Base-by-base conservation (phyloP, 2,113 vertebrate genomes). In the Alces alces region DNA sequence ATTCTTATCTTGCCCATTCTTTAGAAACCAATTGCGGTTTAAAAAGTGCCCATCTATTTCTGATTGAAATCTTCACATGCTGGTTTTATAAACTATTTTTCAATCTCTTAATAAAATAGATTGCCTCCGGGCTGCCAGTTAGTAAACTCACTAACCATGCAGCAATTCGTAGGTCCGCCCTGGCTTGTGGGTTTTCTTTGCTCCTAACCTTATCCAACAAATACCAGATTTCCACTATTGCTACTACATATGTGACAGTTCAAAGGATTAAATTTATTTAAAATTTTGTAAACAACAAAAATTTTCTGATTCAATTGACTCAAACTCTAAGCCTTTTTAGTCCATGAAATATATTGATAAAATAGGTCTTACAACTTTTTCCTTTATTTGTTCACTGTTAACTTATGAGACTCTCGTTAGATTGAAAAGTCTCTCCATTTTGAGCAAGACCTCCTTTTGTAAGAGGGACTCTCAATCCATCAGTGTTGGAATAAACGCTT, bases 61-160 rank as follows among this genome's bases (percentile, higher is more conserved):
- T 98, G 98, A 98, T 98, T 98, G 98, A 98, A 99, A 98, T 98
- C 98, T 98, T 98, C 97, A 96, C 98, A 98, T 98, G 98, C 98
- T 97, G 98, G 96, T 98, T 98, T 98, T 98, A 97, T 95, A 98
- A 97, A 96, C 1, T 9, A 98, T 98, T 98, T 99, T 98, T 97
- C 98, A 98, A 98, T 98, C 93, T 98, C 98, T 98, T 98, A 99
- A 99, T 99, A 99, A 98, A 99, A 99, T 98, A 98, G 98, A 99
- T 98, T 98, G 98, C 98, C 94, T 98, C 87, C 97, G 93, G 97
- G 97, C 98, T 96, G 96, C 95, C 96, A 98, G 97, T 96, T 98
- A 96, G 98, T 98, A 98, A 98, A 98, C 97, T 97, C 76, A 94
- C 97, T 97, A 98, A 98, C 98, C 98, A 95, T 79, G n/a, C 47